phyloP scores from a whole-genome alignment of 1,140 invertebrate species.

The Proales similis region DNA sequence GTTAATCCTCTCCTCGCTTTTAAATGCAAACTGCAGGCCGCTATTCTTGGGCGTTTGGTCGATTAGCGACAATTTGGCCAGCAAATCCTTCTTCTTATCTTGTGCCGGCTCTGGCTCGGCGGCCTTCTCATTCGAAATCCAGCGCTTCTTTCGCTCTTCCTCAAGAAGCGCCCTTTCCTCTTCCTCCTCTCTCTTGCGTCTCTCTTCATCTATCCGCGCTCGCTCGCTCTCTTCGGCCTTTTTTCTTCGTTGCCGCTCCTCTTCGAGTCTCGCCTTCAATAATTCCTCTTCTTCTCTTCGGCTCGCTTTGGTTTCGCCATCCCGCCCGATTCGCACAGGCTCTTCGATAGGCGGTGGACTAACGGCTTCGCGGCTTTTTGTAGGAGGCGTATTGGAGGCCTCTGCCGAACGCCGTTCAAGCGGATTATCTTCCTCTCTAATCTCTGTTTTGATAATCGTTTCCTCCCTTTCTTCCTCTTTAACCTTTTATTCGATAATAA shows the following conservation, averaged over 20 bases:
- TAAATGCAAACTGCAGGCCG: too few relatives aligned
- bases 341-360: too few relatives aligned
- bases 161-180: not conserved
- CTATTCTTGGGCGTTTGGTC: too few relatives aligned
- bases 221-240: not conserved
- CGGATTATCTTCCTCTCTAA: too few relatives aligned
- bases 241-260: constrained; percentile 4
- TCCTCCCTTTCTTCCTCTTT: too few relatives aligned
- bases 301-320: not conserved
- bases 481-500: too few relatives aligned
- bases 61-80: constrained; percentile 19
- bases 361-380: too few relatives aligned
- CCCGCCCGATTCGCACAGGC: too few relatives aligned
- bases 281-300: constrained; percentile 2
- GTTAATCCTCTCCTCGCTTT: too few relatives aligned
- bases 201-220: not conserved
- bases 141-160: constrained; percentile 31
- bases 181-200: not conserved
- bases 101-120: not conserved
- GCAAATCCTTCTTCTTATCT: constrained; percentile 17
- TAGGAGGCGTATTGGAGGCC: too few relatives aligned
- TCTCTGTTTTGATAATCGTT: too few relatives aligned
- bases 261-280: not conserved
- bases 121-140: constrained; percentile 13
- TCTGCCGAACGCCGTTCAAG: too few relatives aligned